phyloP scores from a whole-genome alignment of 2,797 vertebrate genomes.

The Hozukius guyotensis region DNA sequence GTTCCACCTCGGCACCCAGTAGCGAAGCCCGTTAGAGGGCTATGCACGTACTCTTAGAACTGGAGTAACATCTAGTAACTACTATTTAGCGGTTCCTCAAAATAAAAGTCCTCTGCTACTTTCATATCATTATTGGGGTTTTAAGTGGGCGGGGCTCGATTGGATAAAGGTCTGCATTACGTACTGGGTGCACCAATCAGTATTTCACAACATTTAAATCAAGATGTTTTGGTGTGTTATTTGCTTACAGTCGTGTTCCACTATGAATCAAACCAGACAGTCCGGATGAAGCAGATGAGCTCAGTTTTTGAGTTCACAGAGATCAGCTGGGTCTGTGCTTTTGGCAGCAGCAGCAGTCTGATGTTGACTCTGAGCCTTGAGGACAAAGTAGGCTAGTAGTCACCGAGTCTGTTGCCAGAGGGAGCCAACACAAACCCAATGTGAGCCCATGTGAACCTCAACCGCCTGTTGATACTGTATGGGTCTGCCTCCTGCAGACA shows the following conservation, averaged over 20 bases:
- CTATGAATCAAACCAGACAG: neutral
- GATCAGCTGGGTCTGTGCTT: neutral
- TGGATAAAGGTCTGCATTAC: neutral
- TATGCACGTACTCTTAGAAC: neutral
- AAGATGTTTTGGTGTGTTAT: neutral
- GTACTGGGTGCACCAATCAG: too few species aligned
- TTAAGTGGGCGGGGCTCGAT: too few species aligned
- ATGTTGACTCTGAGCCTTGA: slow-evolving; percentile 23
- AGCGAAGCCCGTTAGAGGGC: neutral
- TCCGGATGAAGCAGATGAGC: neutral
- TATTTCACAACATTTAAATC: neutral
- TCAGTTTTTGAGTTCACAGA: neutral
- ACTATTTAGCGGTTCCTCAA: neutral
- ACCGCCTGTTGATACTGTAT: neutral
- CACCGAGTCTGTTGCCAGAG: neutral
- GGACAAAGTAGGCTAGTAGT: neutral
- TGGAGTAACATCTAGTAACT: neutral
- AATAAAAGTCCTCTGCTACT: neutral
- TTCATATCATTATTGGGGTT: neutral
- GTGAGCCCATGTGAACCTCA: slow-evolving; percentile 1
- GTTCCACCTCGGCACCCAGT: neutral
- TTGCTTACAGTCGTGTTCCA: neutral
- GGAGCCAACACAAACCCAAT: slow-evolving; percentile 3
- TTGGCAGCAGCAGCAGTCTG: slow-evolving; percentile 22
- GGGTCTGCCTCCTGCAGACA: neutral